Conservation (phyloP, 1,140 invertebrate genomes). For the Penaeus indicus region DNA sequence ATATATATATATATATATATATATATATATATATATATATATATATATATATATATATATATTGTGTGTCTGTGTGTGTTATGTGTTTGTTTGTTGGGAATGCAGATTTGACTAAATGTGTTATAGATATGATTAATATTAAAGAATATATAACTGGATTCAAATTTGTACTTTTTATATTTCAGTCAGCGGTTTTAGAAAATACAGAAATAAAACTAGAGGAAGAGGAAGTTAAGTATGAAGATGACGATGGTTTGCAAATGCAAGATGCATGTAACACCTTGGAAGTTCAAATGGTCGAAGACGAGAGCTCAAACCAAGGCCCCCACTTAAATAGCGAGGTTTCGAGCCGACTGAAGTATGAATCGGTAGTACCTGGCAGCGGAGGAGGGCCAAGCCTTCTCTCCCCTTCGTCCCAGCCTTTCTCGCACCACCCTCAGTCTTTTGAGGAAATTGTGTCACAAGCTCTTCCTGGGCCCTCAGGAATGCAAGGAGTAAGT, state of each 20-base stretch:
- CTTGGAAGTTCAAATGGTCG: neutral
- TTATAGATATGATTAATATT: no score
- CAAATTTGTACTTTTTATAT: no score
- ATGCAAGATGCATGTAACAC: neutral
- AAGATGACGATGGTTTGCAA: constrained; percentile 1
- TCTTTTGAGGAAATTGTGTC: constrained; percentile 51
- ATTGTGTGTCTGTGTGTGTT: no score
- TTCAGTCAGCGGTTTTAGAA: neutral
- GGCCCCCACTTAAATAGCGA: neutral
- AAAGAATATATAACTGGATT: no score
- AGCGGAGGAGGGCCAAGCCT: neutral
- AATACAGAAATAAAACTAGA: neutral
- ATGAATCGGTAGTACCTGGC: neutral
- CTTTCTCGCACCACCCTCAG: constrained; percentile 35
- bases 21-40: no score
- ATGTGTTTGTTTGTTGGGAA: no score
- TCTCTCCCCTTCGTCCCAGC: constrained; percentile 6
- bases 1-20: no score
- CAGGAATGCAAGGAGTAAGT: constrained; percentile 50
- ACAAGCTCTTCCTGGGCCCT: constrained; percentile 49
- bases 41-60: no score
- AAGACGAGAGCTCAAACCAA: neutral
- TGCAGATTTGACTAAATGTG: no score
- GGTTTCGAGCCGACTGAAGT: neutral
- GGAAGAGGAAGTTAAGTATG: constrained; percentile 2